A percentile compares a stretch with the other conserved stretches of the same genome.
Evolutionary conservation across 2,888 invertebrate genomes (phyloP).

Genomic region (Geophilus truncorum): DNA sequence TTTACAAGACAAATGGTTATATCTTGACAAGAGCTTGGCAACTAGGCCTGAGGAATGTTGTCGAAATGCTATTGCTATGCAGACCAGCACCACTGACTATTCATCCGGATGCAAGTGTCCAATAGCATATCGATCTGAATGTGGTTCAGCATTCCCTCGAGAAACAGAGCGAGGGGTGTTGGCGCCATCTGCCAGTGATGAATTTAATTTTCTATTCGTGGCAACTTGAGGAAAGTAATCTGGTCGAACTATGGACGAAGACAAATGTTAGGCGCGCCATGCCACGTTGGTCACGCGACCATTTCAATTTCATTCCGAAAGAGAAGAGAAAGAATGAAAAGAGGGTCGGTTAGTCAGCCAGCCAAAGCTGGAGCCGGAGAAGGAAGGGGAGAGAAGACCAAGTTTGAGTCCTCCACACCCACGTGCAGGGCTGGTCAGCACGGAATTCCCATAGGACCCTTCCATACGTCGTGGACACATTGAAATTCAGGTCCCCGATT

Average conservation of each 20-base stretch:
- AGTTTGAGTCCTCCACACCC: constrained; percentile 11
- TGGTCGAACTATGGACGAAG: constrained; percentile 17
- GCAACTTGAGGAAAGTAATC: constrained; percentile 23
- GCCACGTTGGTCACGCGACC: constrained; percentile 12
- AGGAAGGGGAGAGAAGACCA: background rate
- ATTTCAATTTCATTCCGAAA: constrained; percentile 19
- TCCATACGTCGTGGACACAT: constrained; percentile 19
- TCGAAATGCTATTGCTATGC: constrained; percentile 20
- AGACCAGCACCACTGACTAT: background rate
- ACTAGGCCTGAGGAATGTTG: constrained; percentile 6
- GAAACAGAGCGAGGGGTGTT: background rate
- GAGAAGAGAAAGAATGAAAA: background rate
- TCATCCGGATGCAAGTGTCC: constrained; percentile 18
- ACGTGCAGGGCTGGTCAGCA: background rate
- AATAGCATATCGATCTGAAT: constrained; percentile 21
- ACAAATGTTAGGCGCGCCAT: constrained; percentile 15
- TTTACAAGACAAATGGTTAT: constrained; percentile 3
- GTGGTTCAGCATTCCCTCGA: background rate
- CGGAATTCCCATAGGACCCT: constrained; percentile 4
- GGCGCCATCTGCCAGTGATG: constrained; percentile 7
- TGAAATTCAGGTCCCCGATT: constrained; percentile 30
- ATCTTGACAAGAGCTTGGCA: constrained; percentile 13
- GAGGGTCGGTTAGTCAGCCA: background rate
- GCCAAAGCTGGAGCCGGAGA: background rate
- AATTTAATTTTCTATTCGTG: constrained; percentile 31